Evolutionary conservation across 1,140 invertebrate species (phyloP).

Genomic region (Dinoponera quadriceps): DNA sequence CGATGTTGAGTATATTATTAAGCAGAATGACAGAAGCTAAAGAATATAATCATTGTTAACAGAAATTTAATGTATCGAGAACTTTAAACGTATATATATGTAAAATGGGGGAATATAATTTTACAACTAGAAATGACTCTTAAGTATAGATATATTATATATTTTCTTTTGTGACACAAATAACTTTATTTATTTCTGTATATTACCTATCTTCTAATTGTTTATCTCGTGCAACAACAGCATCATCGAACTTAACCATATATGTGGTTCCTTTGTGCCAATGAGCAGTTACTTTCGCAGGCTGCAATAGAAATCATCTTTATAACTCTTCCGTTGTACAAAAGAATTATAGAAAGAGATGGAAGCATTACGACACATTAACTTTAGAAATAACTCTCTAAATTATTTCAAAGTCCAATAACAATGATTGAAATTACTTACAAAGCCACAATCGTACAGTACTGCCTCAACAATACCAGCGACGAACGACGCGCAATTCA

Average conservation of each 20-base stretch:
- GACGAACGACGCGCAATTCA: slow-evolving; percentile 99
- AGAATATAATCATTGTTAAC: background rate
- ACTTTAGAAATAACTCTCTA: no score
- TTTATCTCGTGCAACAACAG: slow-evolving; percentile 96
- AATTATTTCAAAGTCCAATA: background rate
- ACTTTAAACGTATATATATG: background rate
- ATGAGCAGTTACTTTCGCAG: slow-evolving; percentile 98
- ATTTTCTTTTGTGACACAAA: background rate
- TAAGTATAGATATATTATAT: background rate
- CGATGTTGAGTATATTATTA: slow-evolving; percentile 22
- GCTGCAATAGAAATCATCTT: slow-evolving; percentile 86
- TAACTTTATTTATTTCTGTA: background rate
- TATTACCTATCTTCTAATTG: slow-evolving; percentile 94
- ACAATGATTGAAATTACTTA: slow-evolving; percentile 87
- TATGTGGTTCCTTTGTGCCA: slow-evolving; percentile 99
- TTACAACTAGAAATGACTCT: background rate
- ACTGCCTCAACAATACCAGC: slow-evolving; percentile 99
- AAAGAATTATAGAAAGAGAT: background rate
- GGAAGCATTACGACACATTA: background rate
- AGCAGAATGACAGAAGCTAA: slow-evolving; percentile 45
- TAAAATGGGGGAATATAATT: background rate
- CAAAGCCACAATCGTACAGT: slow-evolving; percentile 97
- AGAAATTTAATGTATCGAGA: background rate
- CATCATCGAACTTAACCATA: slow-evolving; percentile 99
- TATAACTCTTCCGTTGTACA: background rate